Percentiles rank a stretch among this genome's conserved stretches.
phyloP scores from a whole-genome alignment of 2,797 vertebrate genomes.

The Parauchenoglanis ngamensis region DNA sequence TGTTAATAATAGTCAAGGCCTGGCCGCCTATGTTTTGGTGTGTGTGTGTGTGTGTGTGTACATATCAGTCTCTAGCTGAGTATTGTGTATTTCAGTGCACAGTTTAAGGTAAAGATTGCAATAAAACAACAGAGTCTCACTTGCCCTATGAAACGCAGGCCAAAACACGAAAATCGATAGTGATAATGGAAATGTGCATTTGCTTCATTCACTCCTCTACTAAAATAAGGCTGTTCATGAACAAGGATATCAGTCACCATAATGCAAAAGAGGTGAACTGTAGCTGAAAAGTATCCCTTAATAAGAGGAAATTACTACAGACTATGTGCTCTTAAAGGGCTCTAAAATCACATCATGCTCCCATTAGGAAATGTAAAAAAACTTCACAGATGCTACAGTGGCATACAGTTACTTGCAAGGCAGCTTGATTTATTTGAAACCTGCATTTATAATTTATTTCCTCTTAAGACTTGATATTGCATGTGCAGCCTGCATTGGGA shows the following conservation, averaged over 20 bases:
- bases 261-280: background rate
- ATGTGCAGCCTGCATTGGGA: background rate
- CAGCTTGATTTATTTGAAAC: background rate
- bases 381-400: background rate
- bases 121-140: background rate
- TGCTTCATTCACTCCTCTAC: constrained; percentile 6
- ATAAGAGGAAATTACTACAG: background rate
- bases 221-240: constrained; percentile 50
- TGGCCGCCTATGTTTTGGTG: background rate
- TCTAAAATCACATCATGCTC: background rate
- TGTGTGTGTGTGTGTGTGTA: background rate
- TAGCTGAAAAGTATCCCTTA: background rate
- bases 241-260: constrained; percentile 45
- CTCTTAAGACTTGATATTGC: background rate
- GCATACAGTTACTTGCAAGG: background rate
- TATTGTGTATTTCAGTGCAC: background rate
- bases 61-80: background rate
- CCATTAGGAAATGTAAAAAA: background rate
- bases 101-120: constrained; percentile 11
- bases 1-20: constrained; percentile 22
- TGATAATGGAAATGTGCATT: background rate
- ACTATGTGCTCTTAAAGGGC: constrained; percentile 1
- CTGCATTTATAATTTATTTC: background rate
- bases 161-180: background rate
- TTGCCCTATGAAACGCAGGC: constrained; percentile 25